Base-by-base conservation (phyloP, 1,140 invertebrate genomes). In the Lineus longissimus region DNA sequence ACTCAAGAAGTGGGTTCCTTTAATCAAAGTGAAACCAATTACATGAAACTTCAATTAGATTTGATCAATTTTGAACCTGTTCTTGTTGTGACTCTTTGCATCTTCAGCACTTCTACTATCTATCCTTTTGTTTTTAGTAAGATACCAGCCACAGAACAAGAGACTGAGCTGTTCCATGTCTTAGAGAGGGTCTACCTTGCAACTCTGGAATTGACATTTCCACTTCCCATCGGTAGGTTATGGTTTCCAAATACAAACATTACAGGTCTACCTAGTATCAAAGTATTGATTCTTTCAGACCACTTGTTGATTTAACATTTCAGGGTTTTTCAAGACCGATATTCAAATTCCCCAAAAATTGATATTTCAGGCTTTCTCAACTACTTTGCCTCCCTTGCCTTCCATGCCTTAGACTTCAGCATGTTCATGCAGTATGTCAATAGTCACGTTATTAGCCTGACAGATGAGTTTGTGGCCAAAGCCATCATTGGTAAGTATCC, bases 161-260 rank as follows among this genome's bases (percentile, higher is more conserved):
- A 79, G 47, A 73, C 75, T 69, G 72, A 76, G 58, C 55, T 79
- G 47, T 79, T 77, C 55, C 74, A 76, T 56, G 51, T 77, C 56
- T 72, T 71, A 61, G 75, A 77, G 56, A 67, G 77, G 58, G 73
- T 74, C 47, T 70, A 68, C 19, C 60, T 73, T 51, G 65, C 67
- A 25, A 63, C 67, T n/a, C 43, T 63, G n/a, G 76, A 79, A 30
- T 45, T 71, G 11, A 67, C 63, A 17, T 77, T 73, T 47, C 74
- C 74, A 23, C n/a, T 73, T 27, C 72, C 74, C 4, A 47, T 67
- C 63, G 70, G 75, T 76, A 59, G 64, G 40, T 15, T 2, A 23
- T 27, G 2, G 15, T 45, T 25, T 57, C 41, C 11, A n/a, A 31
- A 15, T 2, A 45, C 22, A 25, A 11, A 30, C 22, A 27, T 64